Conservation (phyloP, 1,140 invertebrate genomes). For the Drosophila littoralis region DNA sequence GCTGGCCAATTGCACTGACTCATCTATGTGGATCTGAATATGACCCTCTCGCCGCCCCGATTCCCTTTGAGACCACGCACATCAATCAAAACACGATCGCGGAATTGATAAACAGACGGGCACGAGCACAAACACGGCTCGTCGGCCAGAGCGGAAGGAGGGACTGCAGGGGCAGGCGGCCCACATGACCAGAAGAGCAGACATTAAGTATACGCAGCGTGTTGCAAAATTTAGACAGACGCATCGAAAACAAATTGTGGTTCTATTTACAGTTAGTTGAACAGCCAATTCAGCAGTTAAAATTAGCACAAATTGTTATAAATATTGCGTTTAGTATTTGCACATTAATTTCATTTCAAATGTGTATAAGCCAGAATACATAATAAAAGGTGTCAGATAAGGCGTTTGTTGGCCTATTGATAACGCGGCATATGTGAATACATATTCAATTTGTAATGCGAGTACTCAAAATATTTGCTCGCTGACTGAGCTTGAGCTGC, state of each 20-base stretch:
- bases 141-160: not conserved
- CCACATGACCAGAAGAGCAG: constrained; percentile 20
- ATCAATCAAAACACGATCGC: constrained; percentile 36
- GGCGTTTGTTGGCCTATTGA: constrained; percentile 23
- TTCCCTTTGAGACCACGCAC: not conserved
- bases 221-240: constrained; percentile 3
- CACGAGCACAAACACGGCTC: constrained; percentile 18
- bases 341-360: constrained; percentile 10
- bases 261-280: constrained; percentile 1
- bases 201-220: constrained; percentile 60
- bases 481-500: not conserved
- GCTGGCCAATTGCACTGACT: constrained; percentile 16
- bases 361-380: not conserved
- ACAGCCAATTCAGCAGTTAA: constrained; percentile 21
- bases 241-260: not conserved
- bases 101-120: constrained; percentile 35
- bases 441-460: constrained; percentile 13
- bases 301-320: constrained; percentile 39
- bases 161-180: too few species aligned
- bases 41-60: not conserved
- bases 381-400: constrained; percentile 32
- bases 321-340: constrained; percentile 27
- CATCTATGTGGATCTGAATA: constrained; percentile 25
- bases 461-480: not conserved
- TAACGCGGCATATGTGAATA: constrained; percentile 18